Conservation (phyloP, 2,888 invertebrate species). For the Acanthosepion esculentum region DNA sequence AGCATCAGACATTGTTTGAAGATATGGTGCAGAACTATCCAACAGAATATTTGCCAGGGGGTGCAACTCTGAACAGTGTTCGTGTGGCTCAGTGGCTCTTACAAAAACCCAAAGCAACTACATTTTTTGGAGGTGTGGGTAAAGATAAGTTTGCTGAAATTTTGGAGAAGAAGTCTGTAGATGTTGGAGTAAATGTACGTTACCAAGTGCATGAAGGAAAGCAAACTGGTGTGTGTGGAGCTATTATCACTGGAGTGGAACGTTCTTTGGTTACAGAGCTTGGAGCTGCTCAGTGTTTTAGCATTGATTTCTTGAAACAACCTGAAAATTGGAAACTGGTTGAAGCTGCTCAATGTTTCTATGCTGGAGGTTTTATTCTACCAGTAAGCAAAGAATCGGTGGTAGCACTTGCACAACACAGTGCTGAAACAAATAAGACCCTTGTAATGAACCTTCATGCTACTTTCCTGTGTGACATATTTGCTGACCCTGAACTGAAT, state of each 20-base stretch:
- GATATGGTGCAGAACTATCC: slow-evolving; percentile 78
- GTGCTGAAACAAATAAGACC: slow-evolving; percentile 82
- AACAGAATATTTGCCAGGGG: slow-evolving; percentile 92
- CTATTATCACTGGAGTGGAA: slow-evolving; percentile 87
- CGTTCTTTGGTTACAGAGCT: slow-evolving; percentile 96
- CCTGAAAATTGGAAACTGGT: slow-evolving; percentile 84
- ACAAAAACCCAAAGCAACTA: slow-evolving; percentile 84
- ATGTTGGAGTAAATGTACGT: slow-evolving; percentile 87
- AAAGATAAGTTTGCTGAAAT: slow-evolving; percentile 90
- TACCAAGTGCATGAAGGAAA: slow-evolving; percentile 83
- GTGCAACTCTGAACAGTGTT: slow-evolving; percentile 94
- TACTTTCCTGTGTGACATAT: slow-evolving; percentile 92
- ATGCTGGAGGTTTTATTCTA: slow-evolving; percentile 95
- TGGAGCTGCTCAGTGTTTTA: slow-evolving; percentile 94
- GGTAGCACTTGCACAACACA: slow-evolving; percentile 85
- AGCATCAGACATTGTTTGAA: slow-evolving; percentile 84
- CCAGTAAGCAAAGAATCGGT: slow-evolving; percentile 94
- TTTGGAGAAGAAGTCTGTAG: slow-evolving; percentile 84
- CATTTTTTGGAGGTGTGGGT: slow-evolving; percentile 96
- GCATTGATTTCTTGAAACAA: slow-evolving; percentile 82
- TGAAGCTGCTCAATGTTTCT: slow-evolving; percentile 86
- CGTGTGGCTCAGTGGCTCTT: slow-evolving; percentile 95
- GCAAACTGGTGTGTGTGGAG: slow-evolving; percentile 95
- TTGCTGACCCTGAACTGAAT: slow-evolving; percentile 85
- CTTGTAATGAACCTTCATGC: slow-evolving; percentile 97